These are phyloP conservation scores for Riparia riparia DNA, from an alignment of 2,113 vertebrate species.

Conservation along the genomic window DNA sequence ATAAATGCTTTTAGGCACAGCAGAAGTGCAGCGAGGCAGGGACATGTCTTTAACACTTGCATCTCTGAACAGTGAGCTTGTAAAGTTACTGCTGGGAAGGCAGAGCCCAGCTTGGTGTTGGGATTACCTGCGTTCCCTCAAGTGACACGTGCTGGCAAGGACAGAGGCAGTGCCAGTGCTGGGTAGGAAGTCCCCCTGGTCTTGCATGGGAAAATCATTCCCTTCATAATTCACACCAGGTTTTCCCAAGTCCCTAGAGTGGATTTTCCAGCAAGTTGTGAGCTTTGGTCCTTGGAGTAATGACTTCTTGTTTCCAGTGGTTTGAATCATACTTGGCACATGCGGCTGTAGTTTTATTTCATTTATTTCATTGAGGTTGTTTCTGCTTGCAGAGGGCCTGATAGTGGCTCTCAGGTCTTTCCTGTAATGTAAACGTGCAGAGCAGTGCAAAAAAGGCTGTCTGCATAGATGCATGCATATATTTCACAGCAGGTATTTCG, in stretches of 20 bases:
- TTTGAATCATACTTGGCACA: not conserved
- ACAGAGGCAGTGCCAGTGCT: not conserved
- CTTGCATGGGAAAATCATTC: not conserved
- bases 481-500: not conserved
- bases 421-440: rapidly evolving
- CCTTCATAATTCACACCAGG: not conserved
- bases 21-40: not conserved
- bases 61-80: not conserved
- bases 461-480: rapidly evolving
- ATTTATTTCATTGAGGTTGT: rapidly evolving
- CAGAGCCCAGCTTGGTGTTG: not conserved
- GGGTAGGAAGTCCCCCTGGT: not conserved
- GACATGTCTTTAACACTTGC: not conserved
- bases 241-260: not conserved
- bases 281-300: not conserved
- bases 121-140: not conserved
- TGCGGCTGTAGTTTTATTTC: not conserved
- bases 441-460: not conserved
- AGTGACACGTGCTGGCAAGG: not conserved
- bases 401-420: not conserved
- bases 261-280: not conserved
- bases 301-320: not conserved
- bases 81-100: not conserved
- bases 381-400: not conserved
- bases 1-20: not conserved